Evolutionary conservation across 1,140 invertebrate genomes (phyloP).

Genomic region (Limonius californicus): DNA sequence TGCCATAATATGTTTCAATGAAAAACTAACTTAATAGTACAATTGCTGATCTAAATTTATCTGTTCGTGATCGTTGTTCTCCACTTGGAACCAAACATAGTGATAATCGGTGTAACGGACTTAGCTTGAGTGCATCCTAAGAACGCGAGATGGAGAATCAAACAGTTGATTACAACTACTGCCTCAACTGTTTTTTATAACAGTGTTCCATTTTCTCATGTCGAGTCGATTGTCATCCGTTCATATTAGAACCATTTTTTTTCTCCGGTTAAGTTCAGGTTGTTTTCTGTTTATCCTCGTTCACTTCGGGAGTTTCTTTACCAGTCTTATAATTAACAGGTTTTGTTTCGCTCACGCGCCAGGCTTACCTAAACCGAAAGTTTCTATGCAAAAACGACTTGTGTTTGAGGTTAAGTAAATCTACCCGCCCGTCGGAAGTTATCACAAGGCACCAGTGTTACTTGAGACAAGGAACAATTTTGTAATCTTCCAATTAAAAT

Average conservation of each 20-base stretch:
- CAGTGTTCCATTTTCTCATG: neutral
- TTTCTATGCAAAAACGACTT: too few species aligned
- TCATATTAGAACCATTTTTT: neutral
- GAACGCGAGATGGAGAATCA: neutral
- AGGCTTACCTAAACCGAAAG: too few species aligned
- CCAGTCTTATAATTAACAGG: too few species aligned
- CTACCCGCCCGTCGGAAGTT: too few species aligned
- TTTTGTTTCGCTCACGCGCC: too few species aligned
- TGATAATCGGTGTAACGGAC: conserved; percentile 7
- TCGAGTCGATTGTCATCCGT: neutral
- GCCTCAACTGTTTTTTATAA: conserved; percentile 10
- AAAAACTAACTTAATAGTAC: neutral
- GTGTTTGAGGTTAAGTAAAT: too few species aligned
- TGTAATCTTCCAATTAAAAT: too few species aligned
- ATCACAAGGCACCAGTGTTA: too few species aligned
- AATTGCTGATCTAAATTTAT: neutral
- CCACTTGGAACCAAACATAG: conserved; percentile 10
- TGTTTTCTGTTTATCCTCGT: too few species aligned
- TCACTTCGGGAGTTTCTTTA: too few species aligned
- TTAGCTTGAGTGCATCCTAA: neutral
- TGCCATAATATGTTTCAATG: neutral
- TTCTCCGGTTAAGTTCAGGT: too few species aligned
- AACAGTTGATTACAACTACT: conserved; percentile 9
- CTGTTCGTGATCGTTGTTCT: conserved; percentile 8
- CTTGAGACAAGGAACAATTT: too few species aligned